phyloP scores from a whole-genome alignment of 2,797 vertebrate species.

The Channa striata region DNA sequence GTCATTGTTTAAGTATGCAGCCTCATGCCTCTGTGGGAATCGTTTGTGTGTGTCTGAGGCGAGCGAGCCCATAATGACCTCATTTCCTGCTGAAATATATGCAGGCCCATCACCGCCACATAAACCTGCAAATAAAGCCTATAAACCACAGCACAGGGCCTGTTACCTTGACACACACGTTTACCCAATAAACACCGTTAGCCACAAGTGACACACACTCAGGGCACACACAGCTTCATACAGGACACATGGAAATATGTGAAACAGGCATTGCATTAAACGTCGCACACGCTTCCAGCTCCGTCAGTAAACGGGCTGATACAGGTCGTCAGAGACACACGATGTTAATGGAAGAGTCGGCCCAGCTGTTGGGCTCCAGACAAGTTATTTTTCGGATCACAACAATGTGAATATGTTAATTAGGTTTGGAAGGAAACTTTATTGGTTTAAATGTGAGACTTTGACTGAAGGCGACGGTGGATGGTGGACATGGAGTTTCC shows the following conservation, averaged over 20 bases:
- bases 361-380: neutral
- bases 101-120: slow-evolving; percentile 55
- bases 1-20: slow-evolving; percentile 60
- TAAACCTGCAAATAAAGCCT: slow-evolving; percentile 67
- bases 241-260: neutral
- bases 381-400: too few species aligned
- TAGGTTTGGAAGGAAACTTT: neutral
- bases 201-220: slow-evolving; percentile 3
- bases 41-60: slow-evolving; percentile 37
- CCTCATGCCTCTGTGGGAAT: slow-evolving; percentile 46
- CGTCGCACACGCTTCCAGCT: slow-evolving; percentile 2
- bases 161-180: slow-evolving; percentile 42
- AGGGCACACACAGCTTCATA: neutral
- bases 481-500: too few species aligned
- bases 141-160: slow-evolving; percentile 46
- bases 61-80: slow-evolving; percentile 63
- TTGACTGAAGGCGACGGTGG: too few species aligned
- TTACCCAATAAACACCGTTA: slow-evolving; percentile 4
- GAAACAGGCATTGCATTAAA: neutral
- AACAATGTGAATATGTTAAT: too few species aligned
- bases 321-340: slow-evolving; percentile 36
- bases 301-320: slow-evolving; percentile 41
- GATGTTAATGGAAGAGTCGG: slow-evolving; percentile 38
- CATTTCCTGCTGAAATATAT: slow-evolving; percentile 71
- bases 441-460: neutral